A percentile compares a stretch with the other conserved stretches of the same genome.
Evolutionary conservation across 2,888 invertebrate species (phyloP).

Genomic region (Diarsia mendica): DNA sequence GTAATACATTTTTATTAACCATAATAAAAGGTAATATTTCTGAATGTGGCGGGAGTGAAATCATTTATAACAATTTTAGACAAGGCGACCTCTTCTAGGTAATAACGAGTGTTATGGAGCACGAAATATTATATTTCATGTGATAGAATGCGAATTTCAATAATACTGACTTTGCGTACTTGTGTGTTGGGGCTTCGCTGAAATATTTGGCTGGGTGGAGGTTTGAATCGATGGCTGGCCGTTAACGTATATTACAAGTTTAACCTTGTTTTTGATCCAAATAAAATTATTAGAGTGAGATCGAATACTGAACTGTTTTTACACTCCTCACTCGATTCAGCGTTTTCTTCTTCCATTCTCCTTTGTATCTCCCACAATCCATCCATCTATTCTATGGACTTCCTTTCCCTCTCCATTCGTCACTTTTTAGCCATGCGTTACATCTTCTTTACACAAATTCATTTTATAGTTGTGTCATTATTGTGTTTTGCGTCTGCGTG

Average conservation of each 20-base stretch:
- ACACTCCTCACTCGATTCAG: too few species aligned
- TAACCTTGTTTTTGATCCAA: not conserved
- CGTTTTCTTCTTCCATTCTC: too few species aligned
- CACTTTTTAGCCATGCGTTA: too few species aligned
- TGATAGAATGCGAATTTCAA: conserved; percentile 61
- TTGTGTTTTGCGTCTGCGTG: not conserved
- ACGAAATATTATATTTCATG: conserved; percentile 59
- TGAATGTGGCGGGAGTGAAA: conserved; percentile 55
- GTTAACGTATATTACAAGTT: conserved; percentile 12
- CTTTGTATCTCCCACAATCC: too few species aligned
- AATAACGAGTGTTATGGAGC: conserved; percentile 61
- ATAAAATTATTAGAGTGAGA: not conserved
- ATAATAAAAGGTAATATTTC: conserved; percentile 61
- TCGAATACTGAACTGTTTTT: too few species aligned
- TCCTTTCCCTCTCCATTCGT: too few species aligned
- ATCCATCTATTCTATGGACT: too few species aligned
- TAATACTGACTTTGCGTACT: conserved; percentile 41
- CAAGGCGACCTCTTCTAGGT: conserved; percentile 58
- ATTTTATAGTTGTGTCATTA: not conserved
- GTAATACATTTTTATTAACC: conserved; percentile 59
- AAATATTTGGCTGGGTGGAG: conserved; percentile 39
- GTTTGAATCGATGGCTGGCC: conserved; percentile 15
- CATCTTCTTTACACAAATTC: not conserved
- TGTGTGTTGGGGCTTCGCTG: conserved; percentile 13
- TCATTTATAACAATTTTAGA: conserved; percentile 64